phyloP scores from a whole-genome alignment of 2,113 vertebrate genomes.

The Sialia sialis region DNA sequence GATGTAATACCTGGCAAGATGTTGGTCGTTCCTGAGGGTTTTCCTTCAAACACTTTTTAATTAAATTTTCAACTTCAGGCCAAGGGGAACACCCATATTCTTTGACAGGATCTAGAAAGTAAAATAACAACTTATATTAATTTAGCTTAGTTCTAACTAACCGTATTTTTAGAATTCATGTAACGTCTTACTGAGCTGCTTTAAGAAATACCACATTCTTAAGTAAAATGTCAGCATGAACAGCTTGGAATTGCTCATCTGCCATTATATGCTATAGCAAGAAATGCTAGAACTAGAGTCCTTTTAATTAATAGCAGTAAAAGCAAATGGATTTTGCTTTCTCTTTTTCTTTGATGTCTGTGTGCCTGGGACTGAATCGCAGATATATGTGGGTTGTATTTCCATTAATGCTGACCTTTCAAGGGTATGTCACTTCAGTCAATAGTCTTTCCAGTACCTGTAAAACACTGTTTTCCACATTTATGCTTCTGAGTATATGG shows the following conservation, averaged over 20 bases:
- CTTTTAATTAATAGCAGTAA: neutral
- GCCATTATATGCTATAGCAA: neutral
- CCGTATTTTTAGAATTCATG: neutral
- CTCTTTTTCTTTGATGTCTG: neutral
- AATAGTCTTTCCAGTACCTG: neutral
- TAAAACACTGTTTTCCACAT: neutral
- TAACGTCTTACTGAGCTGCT: neutral
- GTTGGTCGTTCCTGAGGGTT: slow-evolving; percentile 90
- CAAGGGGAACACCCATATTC: slow-evolving; percentile 88
- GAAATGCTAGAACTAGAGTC: neutral
- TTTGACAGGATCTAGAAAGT: slow-evolving; percentile 87
- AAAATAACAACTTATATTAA: neutral
- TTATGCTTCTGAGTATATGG: neutral
- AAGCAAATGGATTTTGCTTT: neutral
- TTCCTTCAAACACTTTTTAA: slow-evolving; percentile 89
- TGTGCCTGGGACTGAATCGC: neutral
- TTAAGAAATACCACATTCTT: neutral
- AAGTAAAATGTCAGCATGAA: neutral
- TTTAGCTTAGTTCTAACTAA: neutral
- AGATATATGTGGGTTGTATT: neutral
- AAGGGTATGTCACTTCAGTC: neutral
- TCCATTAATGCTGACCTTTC: neutral
- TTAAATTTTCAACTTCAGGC: slow-evolving; percentile 87
- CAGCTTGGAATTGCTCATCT: neutral
- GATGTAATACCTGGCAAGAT: slow-evolving; percentile 82